Evolutionary conservation across 2,113 vertebrate species (phyloP).

Genomic region (Irena cyanogastra): DNA sequence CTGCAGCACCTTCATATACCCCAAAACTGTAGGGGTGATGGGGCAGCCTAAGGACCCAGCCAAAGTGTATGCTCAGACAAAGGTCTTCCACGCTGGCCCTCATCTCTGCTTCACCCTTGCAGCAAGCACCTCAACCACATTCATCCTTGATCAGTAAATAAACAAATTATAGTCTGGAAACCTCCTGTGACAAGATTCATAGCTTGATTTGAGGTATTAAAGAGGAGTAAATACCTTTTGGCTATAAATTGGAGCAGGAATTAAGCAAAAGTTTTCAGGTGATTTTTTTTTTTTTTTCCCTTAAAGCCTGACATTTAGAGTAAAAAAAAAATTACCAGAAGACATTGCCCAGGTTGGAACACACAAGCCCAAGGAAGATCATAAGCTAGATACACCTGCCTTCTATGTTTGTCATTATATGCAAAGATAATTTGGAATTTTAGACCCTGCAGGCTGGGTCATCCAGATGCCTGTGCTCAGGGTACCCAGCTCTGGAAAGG

Average conservation of each 20-base stretch:
- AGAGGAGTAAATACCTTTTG: not conserved
- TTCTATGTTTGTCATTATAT: accelerated
- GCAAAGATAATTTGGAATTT: not conserved
- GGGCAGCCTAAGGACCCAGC: not conserved
- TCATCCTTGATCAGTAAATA: not conserved
- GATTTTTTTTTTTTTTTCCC: not conserved
- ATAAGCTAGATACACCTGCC: not conserved
- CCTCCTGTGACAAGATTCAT: not conserved
- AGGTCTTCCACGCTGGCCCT: not conserved
- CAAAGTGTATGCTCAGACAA: not conserved
- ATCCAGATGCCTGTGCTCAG: not conserved
- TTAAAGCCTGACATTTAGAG: not conserved
- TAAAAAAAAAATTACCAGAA: not conserved
- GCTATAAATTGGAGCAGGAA: not conserved
- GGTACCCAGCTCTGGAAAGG: not conserved
- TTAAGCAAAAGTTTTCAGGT: not conserved
- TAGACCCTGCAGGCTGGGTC: not conserved
- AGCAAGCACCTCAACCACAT: not conserved
- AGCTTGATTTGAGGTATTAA: not conserved
- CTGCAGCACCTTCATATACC: not conserved
- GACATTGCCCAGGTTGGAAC: not conserved
- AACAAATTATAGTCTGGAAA: not conserved
- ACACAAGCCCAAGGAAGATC: not conserved
- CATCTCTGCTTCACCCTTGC: not conserved
- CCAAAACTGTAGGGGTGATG: not conserved